phyloP scores from a whole-genome alignment of 2,888 invertebrate genomes.

The Drosophila mimica region DNA sequence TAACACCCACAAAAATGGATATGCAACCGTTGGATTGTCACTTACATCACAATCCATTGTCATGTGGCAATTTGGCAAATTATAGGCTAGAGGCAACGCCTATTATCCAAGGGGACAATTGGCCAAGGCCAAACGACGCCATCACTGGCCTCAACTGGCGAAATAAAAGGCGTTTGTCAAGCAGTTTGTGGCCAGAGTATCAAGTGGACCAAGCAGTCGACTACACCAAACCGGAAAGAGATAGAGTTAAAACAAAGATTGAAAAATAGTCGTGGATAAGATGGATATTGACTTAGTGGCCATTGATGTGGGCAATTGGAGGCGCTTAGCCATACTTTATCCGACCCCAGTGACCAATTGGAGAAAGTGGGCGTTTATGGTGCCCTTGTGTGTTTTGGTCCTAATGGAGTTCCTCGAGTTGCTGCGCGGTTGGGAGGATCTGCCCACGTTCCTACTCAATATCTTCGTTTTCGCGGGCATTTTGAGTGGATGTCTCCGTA shows the following conservation, averaged over 20 bases:
- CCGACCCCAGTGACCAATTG: conserved; percentile 63
- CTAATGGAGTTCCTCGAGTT: conserved; percentile 77
- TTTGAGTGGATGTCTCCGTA: conserved; percentile 79
- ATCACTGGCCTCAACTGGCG: conserved; percentile 41
- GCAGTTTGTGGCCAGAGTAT: conserved; percentile 57
- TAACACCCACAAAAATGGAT: conserved; percentile 8
- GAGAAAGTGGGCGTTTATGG: conserved; percentile 74
- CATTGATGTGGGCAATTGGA: conserved; percentile 81
- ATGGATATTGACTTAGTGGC: conserved; percentile 72
- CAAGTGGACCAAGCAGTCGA: conserved; percentile 41
- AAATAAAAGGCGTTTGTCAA: conserved; percentile 67
- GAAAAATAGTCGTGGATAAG: conserved; percentile 50
- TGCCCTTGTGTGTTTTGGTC: conserved; percentile 75
- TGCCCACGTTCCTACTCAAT: conserved; percentile 77
- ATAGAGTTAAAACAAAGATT: not conserved
- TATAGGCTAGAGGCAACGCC: conserved; percentile 49
- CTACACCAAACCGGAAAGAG: conserved; percentile 1
- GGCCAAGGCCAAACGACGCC: conserved; percentile 37
- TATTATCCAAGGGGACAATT: conserved; percentile 39
- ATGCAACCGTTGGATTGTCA: not conserved
- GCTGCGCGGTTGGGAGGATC: conserved; percentile 72
- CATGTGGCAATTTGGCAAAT: conserved; percentile 62
- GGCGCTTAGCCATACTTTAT: conserved; percentile 75
- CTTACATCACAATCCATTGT: conserved; percentile 30
- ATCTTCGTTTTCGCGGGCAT: conserved; percentile 76